phyloP scores from a whole-genome alignment of 1,140 invertebrate species.

The Saxidomus purpurata region DNA sequence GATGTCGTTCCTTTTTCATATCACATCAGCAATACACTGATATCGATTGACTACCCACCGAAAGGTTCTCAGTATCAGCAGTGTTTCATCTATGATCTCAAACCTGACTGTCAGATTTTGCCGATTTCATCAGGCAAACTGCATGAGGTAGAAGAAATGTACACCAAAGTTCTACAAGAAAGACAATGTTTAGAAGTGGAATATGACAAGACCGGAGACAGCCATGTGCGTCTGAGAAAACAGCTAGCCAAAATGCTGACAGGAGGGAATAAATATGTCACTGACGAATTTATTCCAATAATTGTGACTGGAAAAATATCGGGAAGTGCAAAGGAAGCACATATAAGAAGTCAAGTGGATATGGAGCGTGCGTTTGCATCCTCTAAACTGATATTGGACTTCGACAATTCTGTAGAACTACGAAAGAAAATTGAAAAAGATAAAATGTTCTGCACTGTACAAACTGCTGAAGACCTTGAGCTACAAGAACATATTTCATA shows the following conservation, averaged over 20 bases:
- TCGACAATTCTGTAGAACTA: slow-evolving; percentile 12
- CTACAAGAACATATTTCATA: background rate
- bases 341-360: background rate
- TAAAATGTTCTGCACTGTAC: background rate
- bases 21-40: background rate
- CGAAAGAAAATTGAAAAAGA: slow-evolving; percentile 2
- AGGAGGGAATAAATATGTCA: slow-evolving; percentile 12
- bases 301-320: slow-evolving; percentile 18
- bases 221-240: background rate
- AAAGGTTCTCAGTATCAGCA: background rate
- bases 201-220: background rate
- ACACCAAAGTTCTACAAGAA: background rate
- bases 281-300: slow-evolving; percentile 31
- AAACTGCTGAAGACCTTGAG: background rate
- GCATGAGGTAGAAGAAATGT: background rate
- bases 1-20: slow-evolving; percentile 19
- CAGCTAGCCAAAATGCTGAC: slow-evolving; percentile 1
- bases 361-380: background rate
- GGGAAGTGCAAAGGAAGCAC: background rate
- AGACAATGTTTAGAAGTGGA: slow-evolving; percentile 1
- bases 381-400: background rate
- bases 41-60: background rate
- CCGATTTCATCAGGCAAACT: background rate
- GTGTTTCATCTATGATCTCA: slow-evolving; percentile 12
- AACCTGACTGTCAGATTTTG: background rate